Conservation (phyloP, 2,888 invertebrate genomes). For the Philaethria dido region DNA sequence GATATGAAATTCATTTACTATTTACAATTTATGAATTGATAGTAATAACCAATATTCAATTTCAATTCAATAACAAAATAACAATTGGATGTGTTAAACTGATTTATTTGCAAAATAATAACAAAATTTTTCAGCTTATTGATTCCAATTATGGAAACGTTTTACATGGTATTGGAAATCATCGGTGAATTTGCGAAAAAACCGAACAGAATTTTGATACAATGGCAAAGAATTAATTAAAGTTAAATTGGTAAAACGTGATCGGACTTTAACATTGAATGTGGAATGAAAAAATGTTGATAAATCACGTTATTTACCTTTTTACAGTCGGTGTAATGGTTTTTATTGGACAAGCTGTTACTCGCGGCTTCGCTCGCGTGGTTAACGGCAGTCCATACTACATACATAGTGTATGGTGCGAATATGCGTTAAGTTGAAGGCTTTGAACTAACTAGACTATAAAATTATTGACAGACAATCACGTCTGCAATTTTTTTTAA, state of each 20-base stretch:
- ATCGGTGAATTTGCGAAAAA: constrained; percentile 18
- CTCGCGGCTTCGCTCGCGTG: too few species aligned
- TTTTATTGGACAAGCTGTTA: neutral
- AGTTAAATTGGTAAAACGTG: constrained; percentile 36
- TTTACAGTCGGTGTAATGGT: neutral
- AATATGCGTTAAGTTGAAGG: too few species aligned
- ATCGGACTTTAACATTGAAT: constrained; percentile 32
- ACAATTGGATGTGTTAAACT: neutral
- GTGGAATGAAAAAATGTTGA: constrained; percentile 19
- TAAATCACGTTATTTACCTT: constrained; percentile 10
- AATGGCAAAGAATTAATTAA: constrained; percentile 41
- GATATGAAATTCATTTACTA: too few species aligned
- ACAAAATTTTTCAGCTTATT: constrained; percentile 19
- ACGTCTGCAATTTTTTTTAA: too few species aligned
- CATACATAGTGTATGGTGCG: too few species aligned
- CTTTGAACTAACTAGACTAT: too few species aligned
- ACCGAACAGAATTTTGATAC: constrained; percentile 30
- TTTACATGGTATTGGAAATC: constrained; percentile 23
- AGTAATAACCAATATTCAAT: neutral
- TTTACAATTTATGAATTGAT: neutral
- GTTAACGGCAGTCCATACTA: too few species aligned
- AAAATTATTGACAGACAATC: too few species aligned
- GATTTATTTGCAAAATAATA: neutral
- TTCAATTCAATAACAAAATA: neutral
- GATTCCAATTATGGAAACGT: constrained; percentile 24